Percentiles rank a stretch among this genome's conserved stretches.
Conservation (phyloP, 1,140 invertebrate genomes). For the Oppia nitens region DNA sequence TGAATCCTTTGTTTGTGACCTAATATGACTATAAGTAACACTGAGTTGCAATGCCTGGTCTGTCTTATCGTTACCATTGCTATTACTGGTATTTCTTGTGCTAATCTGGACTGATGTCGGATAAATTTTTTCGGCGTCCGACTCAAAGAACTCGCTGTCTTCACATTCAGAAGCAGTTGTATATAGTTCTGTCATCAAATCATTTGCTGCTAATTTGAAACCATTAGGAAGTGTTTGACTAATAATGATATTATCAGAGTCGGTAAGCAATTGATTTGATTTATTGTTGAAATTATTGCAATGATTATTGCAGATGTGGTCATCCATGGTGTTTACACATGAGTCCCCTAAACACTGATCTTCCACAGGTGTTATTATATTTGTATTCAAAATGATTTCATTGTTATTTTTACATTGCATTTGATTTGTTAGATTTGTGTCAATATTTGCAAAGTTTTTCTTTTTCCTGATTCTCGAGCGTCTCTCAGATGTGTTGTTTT, state of each 20-base stretch:
- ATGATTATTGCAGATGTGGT: too few species aligned
- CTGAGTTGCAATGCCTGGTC: too few species aligned
- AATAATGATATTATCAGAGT: too few species aligned
- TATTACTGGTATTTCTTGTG: background rate
- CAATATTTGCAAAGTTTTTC: background rate
- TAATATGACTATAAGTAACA: background rate
- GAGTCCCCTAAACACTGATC: too few species aligned
- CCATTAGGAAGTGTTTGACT: too few species aligned
- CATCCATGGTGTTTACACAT: too few species aligned
- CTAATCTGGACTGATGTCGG: too few species aligned
- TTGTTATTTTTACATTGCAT: background rate
- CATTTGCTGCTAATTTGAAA: too few species aligned
- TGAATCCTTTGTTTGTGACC: background rate
- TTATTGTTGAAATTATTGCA: too few species aligned
- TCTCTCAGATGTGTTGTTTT: background rate
- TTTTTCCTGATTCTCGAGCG: background rate
- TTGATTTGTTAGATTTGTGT: background rate
- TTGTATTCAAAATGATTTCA: too few species aligned
- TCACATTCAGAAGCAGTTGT: background rate
- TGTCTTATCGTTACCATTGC: background rate
- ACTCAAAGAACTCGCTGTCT: background rate
- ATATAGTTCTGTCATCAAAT: conserved; percentile 7
- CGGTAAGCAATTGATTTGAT: too few species aligned
- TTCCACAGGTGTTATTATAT: too few species aligned
- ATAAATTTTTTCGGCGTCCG: background rate